A percentile compares a stretch with the other conserved stretches of the same genome.
phyloP scores from a whole-genome alignment of 2,888 invertebrate genomes.

The Drosophila affinis region DNA sequence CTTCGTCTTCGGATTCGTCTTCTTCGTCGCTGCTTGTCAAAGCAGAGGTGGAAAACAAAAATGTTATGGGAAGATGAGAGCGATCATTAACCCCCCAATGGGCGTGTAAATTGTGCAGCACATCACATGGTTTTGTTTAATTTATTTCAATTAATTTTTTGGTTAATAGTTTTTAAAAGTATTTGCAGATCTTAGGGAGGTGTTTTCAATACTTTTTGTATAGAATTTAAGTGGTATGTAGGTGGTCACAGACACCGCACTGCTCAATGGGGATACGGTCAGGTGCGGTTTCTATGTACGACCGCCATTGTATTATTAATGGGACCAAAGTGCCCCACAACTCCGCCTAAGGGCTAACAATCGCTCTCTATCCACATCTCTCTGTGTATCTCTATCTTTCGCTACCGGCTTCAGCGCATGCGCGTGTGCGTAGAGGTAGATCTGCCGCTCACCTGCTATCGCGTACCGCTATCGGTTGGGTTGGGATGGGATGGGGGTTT shows the following conservation, averaged over 20 bases:
- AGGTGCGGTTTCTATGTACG: too few species aligned
- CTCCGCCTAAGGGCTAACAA: slow-evolving; percentile 20
- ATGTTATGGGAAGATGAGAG: slow-evolving; percentile 12
- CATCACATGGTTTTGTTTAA: neutral
- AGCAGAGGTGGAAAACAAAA: slow-evolving; percentile 11
- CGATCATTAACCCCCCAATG: slow-evolving; percentile 28
- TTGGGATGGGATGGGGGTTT: slow-evolving; percentile 57
- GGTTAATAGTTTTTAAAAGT: too few species aligned
- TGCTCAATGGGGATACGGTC: too few species aligned
- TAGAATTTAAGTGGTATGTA: too few species aligned
- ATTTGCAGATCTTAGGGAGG: too few species aligned
- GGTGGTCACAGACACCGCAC: too few species aligned
- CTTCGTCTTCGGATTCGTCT: slow-evolving; percentile 2
- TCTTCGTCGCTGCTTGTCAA: slow-evolving; percentile 33
- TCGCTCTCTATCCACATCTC: slow-evolving; percentile 13
- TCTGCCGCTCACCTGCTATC: slow-evolving; percentile 27
- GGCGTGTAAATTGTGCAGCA: neutral
- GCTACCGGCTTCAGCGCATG: neutral
- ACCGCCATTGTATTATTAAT: too few species aligned
- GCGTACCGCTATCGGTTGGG: slow-evolving; percentile 15
- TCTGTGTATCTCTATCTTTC: neutral
- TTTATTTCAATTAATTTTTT: neutral
- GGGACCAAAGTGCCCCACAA: neutral
- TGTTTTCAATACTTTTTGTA: too few species aligned
- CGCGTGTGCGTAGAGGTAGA: slow-evolving; percentile 12